Base-by-base conservation (phyloP, 2,888 invertebrate genomes). In the Parnassius mnemosyne region DNA sequence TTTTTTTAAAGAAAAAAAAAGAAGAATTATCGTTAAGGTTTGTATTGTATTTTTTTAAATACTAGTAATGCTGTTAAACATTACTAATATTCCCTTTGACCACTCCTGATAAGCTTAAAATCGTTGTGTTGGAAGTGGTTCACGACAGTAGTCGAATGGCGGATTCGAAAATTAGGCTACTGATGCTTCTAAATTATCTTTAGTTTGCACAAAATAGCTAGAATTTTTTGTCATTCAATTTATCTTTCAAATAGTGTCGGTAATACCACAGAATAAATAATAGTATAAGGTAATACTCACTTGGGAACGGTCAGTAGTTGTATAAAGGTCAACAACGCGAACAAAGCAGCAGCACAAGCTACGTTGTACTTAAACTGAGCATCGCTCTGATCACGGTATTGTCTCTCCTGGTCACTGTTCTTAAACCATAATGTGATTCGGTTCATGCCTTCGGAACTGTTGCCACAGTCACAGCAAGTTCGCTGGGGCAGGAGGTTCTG, bases 321-420 rank as follows among this genome's bases (percentile, higher is more conserved):
- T 79, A 97, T 95, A 63, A 94, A 85, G 56, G 95, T 95, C 78
- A 98, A 93, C 60, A 95, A 93, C 3, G 95, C 74, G 82, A 98
- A 97, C 59, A 98, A 92, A 25, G 94, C 87, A 43, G 95, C 94
- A 3, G 97, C 95, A 77, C 96, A 96, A 0, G 95, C 93, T 63
- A 97, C 93, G 86, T 97, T 97, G 84, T 94, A 96, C 72, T 96
- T 95, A 89, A 97, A 98, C 80, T 96, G 96, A 10, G 94, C 92
- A 84, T 98, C 97, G 1, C 94, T 92, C 79, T 96, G 96, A 68
- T 93, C 94, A 53, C 95, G 93, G 83, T 97, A 98, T 78, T 95
- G 95, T 1, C 91, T 88, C 85, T 98, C 98, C 70, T 96, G 95
- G 3, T 92, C 91, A 44, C 92, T 85, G 69, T 95, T 94, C 63